These are phyloP conservation scores for Omphaloscelis lunosa DNA, from an alignment of 2,888 invertebrate species.

Conservation along the genomic window DNA sequence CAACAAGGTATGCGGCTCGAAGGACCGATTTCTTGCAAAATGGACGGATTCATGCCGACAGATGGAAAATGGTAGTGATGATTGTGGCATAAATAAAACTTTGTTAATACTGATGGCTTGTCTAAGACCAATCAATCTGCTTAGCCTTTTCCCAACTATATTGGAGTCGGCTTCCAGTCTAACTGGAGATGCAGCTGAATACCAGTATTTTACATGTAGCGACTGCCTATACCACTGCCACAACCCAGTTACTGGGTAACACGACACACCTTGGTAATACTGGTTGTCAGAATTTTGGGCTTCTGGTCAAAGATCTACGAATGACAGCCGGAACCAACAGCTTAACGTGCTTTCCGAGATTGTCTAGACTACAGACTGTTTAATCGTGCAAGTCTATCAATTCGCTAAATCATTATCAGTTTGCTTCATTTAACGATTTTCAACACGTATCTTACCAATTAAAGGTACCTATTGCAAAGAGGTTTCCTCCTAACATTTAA, in stretches of 20 bases:
- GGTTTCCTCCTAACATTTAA: slow-evolving; percentile 42
- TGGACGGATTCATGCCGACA: slow-evolving; percentile 39
- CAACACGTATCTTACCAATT: not conserved
- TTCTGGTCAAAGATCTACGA: too few relatives aligned
- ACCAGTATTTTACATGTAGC: too few relatives aligned
- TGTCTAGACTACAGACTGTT: not conserved
- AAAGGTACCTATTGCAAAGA: slow-evolving; percentile 15
- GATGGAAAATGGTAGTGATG: slow-evolving; percentile 8
- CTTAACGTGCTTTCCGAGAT: too few relatives aligned
- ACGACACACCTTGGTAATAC: too few relatives aligned
- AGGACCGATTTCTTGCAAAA: slow-evolving; percentile 49
- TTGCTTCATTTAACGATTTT: not conserved
- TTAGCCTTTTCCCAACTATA: too few relatives aligned
- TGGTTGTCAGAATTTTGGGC: too few relatives aligned
- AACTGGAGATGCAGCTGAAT: too few relatives aligned
- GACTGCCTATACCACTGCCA: too few relatives aligned
- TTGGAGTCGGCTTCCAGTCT: too few relatives aligned
- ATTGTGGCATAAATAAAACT: slow-evolving; percentile 30
- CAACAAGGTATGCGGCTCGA: slow-evolving; percentile 38
- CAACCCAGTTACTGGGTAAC: too few relatives aligned
- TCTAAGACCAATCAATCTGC: too few relatives aligned
- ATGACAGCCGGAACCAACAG: too few relatives aligned
- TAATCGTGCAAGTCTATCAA: not conserved
- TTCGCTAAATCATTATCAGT: not conserved
- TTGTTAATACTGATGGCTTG: slow-evolving; percentile 9